Base-by-base conservation (phyloP, 2,888 invertebrate genomes). In the Eilema griseolum region DNA sequence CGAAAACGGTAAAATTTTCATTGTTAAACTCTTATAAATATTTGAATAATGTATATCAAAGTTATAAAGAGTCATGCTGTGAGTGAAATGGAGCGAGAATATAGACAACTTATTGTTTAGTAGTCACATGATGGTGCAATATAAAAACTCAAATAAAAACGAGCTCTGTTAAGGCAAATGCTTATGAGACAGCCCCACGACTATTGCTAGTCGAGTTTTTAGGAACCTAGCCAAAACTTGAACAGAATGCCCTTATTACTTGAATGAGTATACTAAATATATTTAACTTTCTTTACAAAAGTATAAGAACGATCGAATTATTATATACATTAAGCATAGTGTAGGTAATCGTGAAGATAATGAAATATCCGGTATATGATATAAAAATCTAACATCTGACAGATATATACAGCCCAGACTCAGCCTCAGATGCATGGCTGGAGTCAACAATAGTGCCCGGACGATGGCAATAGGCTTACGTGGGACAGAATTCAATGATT, bases 21-120 rank as follows among this genome's bases (percentile, higher is more conserved):
- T n/a, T 52, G 8, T 62, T 14, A 37, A 16, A 8, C 14, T 16
- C 33, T 56, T 59, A 10, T 33, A 57, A 33, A 76, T 72, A 68
- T 77, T 81, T 72, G 71, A 86, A 85, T 85, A 81, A 77, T 82
- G 76, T 81, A 80, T 81, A 80, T 79, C 79, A 74, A 83, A 85
- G 80, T 73, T 68, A 60, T 70, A 66, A 81, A 70, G 77, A 79
- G 70, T 67, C 79, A 75, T 65, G 72, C 70, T 75, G 76, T 57
- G 75, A 75, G 70, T 76, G 78, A 83, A 80, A 83, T 82, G 76
- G 83, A 88, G 83, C 79, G 14, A 70, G 76, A 75, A 81, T 75
- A 79, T 83, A 82, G 76, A 71, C 70, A 74, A 66, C 71, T 73
- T 77, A 80, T 79, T 79, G 72, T 77, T 72, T 66, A 67, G 65